Conservation (phyloP, 2,797 vertebrate species). For the Peromyscus eremicus region DNA sequence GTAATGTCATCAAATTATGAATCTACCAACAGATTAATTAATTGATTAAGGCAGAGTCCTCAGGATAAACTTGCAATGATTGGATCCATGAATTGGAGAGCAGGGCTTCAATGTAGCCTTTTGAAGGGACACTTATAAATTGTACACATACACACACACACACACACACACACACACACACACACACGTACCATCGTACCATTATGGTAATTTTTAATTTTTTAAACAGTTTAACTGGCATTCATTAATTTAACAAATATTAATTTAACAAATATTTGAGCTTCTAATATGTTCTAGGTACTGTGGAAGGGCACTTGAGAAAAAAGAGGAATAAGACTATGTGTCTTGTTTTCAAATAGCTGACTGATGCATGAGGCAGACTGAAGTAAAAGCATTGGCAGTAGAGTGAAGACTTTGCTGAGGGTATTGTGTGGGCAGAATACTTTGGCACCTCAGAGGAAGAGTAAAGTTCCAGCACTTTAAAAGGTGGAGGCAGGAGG, state of each 20-base stretch:
- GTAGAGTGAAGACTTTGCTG: background rate
- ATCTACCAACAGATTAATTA: background rate
- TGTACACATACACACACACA: background rate
- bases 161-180: background rate
- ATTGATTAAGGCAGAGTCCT: background rate
- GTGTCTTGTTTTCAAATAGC: constrained; percentile 6
- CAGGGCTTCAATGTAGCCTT: background rate
- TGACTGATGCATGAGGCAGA: background rate
- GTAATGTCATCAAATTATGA: background rate
- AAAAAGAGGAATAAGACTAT: background rate
- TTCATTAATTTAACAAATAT: constrained; percentile 22
- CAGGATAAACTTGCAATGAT: background rate
- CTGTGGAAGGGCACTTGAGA: background rate
- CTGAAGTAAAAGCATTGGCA: background rate
- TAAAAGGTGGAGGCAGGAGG: background rate
- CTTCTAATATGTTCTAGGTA: background rate
- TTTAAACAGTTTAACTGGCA: background rate
- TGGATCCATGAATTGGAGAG: background rate
- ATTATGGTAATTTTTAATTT: background rate
- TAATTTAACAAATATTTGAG: too few species aligned
- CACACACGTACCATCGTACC: background rate
- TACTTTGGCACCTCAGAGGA: background rate
- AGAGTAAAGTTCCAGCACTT: background rate
- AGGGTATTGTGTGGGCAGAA: background rate
- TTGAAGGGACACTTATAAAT: background rate